phyloP scores from a whole-genome alignment of 2,888 invertebrate species.

The Dicroscelio sp. region DNA sequence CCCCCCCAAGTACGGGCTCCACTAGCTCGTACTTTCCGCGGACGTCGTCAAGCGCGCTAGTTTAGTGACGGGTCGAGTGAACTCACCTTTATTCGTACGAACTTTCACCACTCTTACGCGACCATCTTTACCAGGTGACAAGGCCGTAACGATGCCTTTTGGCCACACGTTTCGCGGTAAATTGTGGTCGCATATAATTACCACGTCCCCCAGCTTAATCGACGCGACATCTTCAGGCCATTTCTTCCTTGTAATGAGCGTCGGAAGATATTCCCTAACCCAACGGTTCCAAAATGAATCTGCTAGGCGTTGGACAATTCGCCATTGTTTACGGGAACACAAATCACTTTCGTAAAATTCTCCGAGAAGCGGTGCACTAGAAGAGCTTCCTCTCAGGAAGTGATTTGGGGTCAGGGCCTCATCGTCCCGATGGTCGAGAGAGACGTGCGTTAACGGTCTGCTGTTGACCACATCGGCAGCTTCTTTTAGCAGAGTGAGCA shows the following conservation, averaged over 20 bases:
- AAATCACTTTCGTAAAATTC: neutral
- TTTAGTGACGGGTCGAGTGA: slow-evolving; percentile 48
- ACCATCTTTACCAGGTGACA: slow-evolving; percentile 50
- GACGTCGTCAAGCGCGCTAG: neutral
- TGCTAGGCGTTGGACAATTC: slow-evolving; percentile 36
- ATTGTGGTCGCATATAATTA: slow-evolving; percentile 53
- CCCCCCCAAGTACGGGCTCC: neutral
- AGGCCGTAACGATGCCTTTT: slow-evolving; percentile 38
- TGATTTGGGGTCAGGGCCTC: slow-evolving; percentile 88
- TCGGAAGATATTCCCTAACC: neutral
- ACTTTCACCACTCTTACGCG: slow-evolving; percentile 53
- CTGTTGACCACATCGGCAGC: slow-evolving; percentile 78
- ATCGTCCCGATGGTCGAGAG: slow-evolving; percentile 79
- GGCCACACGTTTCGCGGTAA: slow-evolving; percentile 64
- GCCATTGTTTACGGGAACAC: slow-evolving; percentile 52
- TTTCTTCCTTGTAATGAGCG: neutral
- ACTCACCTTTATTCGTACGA: neutral
- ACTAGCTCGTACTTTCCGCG: neutral
- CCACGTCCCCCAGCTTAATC: slow-evolving; percentile 42
- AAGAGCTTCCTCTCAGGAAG: slow-evolving; percentile 78
- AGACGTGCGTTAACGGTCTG: slow-evolving; percentile 83
- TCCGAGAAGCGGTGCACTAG: neutral
- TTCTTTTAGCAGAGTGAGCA: slow-evolving; percentile 69
- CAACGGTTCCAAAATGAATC: neutral
- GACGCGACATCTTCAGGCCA: slow-evolving; percentile 2